Evolutionary conservation across 2,797 vertebrate genomes (phyloP).

Genomic region (Typhlichthys eigenmanni): DNA sequence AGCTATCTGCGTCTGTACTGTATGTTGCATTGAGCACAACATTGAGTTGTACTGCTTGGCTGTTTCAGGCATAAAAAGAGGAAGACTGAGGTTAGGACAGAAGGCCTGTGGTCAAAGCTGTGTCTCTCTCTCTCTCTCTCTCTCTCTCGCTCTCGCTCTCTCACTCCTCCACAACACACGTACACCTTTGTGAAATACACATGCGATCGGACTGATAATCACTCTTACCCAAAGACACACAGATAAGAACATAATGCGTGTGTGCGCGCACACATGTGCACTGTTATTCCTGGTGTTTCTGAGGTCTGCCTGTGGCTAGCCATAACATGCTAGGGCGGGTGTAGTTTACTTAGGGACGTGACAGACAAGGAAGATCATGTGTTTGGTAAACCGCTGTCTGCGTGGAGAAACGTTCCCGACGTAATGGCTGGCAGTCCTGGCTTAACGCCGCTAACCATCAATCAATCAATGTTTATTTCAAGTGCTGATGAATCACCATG

Average conservation of each 20-base stretch:
- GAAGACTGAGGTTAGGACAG: slow-evolving; percentile 23
- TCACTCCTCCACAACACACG: neutral
- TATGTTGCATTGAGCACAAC: too few species aligned
- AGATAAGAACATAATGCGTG: too few species aligned
- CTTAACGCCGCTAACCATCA: too few species aligned
- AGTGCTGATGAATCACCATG: too few species aligned
- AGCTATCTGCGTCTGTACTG: too few species aligned
- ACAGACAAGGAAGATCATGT: slow-evolving; percentile 7
- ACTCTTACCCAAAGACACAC: too few species aligned
- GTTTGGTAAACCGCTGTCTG: neutral
- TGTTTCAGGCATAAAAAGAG: neutral
- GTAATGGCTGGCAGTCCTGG: neutral
- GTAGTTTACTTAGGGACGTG: slow-evolving; percentile 1
- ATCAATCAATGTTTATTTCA: too few species aligned
- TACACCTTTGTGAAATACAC: neutral
- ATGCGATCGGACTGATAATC: too few species aligned
- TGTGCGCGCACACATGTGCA: neutral
- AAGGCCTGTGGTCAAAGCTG: slow-evolving; percentile 19
- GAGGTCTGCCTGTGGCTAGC: slow-evolving; percentile 23
- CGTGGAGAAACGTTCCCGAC: neutral
- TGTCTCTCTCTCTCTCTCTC: neutral
- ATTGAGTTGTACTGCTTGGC: too few species aligned
- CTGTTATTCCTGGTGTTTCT: slow-evolving; percentile 9
- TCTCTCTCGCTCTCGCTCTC: neutral
- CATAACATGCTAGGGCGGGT: neutral